Conservation (phyloP, 2,888 invertebrate genomes). For the Watsonalla binaria region DNA sequence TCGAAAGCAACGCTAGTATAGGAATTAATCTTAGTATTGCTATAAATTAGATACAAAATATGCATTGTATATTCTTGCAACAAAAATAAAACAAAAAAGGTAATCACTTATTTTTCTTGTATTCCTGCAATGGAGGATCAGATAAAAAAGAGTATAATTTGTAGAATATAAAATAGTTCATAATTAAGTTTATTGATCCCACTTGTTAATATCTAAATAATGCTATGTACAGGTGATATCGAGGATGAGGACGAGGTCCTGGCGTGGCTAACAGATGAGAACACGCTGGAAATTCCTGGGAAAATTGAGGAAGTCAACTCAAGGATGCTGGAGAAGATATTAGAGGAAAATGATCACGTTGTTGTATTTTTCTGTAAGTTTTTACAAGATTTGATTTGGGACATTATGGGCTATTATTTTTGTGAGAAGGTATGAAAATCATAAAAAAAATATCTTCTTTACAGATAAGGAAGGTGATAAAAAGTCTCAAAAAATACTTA, state of each 20-base stretch:
- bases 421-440: neutral
- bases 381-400: neutral
- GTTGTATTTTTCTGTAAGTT: constrained; percentile 95
- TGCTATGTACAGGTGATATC: constrained; percentile 84
- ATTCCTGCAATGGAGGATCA: no score
- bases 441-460: constrained; percentile 12
- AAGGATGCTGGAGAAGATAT: constrained; percentile 93
- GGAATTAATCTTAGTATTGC: no score
- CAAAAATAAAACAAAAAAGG: no score
- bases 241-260: constrained; percentile 95
- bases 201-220: no score
- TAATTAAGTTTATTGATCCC: no score
- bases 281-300: constrained; percentile 93
- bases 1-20: no score
- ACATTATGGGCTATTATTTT: neutral
- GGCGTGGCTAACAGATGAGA: constrained; percentile 94
- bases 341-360: constrained; percentile 91
- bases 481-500: constrained; percentile 91
- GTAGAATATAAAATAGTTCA: no score
- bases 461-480: constrained; percentile 93
- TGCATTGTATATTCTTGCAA: no score
- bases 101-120: no score
- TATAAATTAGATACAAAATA: no score
- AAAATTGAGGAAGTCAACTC: constrained; percentile 95
- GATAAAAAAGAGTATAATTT: no score